These are phyloP conservation scores for Amphiprion ocellaris DNA, from an alignment of 2,113 vertebrate genomes.

Conservation along the genomic window DNA sequence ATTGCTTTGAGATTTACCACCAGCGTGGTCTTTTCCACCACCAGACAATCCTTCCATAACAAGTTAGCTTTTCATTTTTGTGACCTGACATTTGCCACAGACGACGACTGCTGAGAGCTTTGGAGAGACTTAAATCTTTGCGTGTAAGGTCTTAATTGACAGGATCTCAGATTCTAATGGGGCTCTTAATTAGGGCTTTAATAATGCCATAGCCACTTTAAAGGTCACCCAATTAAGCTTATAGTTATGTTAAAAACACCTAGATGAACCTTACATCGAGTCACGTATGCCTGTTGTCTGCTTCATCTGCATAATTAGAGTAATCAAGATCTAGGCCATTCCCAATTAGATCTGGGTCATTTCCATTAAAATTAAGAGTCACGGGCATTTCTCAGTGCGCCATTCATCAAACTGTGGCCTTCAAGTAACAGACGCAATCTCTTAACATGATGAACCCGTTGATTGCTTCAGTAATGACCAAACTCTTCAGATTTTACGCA, in stretches of 20 bases:
- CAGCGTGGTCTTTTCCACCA: not conserved
- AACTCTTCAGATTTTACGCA: no score
- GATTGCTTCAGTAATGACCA: no score
- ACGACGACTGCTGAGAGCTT: not conserved
- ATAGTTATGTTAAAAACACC: conserved; percentile 32
- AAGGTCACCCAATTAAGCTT: conserved; percentile 63
- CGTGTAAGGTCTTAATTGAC: conserved; percentile 52
- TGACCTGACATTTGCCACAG: conserved; percentile 24
- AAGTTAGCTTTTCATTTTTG: not conserved
- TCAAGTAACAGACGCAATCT: not conserved
- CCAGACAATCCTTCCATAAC: not conserved
- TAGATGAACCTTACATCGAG: not conserved
- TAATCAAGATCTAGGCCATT: conserved; percentile 48
- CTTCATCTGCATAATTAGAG: conserved; percentile 52
- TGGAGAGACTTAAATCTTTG: conserved; percentile 33
- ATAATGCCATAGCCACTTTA: conserved; percentile 15
- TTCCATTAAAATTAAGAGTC: conserved; percentile 34
- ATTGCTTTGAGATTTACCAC: not conserved
- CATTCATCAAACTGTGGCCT: not conserved
- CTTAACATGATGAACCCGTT: not conserved
- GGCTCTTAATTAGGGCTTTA: conserved; percentile 59
- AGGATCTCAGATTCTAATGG: conserved; percentile 40
- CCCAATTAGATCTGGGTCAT: conserved; percentile 56
- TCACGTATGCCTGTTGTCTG: conserved; percentile 17
- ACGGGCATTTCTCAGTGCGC: conserved; percentile 1